Percentiles rank a stretch among this genome's conserved stretches.
phyloP scores from a whole-genome alignment of 1,140 invertebrate genomes.

The Drosophila willistoni region DNA sequence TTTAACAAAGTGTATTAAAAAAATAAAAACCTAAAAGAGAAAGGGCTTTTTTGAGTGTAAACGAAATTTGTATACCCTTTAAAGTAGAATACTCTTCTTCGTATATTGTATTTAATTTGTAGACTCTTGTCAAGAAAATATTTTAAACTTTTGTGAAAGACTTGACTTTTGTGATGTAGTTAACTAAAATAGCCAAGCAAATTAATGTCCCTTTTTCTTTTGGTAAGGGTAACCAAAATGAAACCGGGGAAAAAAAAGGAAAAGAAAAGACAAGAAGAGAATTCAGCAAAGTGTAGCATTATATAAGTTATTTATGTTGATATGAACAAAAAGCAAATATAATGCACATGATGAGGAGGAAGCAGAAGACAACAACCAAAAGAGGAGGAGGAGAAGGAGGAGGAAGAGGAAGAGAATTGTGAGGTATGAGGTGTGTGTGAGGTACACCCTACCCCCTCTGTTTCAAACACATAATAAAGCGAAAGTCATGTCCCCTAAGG shows the following conservation, averaged over 20 bases:
- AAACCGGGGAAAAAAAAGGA: constrained; percentile 11
- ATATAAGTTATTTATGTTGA: constrained; percentile 73
- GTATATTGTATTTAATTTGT: no score
- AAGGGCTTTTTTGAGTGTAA: background rate
- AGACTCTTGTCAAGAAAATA: no score
- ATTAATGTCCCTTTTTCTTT: background rate
- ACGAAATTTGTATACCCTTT: background rate
- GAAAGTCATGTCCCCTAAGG: constrained; percentile 72
- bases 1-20: constrained; percentile 53
- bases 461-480: constrained; percentile 66
- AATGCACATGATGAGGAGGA: constrained; percentile 58
- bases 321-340: constrained; percentile 71
- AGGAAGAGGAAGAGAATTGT: background rate
- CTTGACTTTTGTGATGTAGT: no score
- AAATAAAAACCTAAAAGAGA: constrained; percentile 5
- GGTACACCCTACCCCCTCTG: constrained; percentile 1
- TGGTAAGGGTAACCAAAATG: background rate
- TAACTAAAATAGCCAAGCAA: background rate
- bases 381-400: background rate
- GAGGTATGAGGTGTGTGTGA: constrained; percentile 1
- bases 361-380: constrained; percentile 6
- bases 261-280: constrained; percentile 41
- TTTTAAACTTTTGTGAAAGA: no score
- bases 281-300: constrained; percentile 62
- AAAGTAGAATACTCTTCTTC: background rate